Conservation (phyloP, 2,888 invertebrate genomes). For the Caenorhabditis sinica region DNA sequence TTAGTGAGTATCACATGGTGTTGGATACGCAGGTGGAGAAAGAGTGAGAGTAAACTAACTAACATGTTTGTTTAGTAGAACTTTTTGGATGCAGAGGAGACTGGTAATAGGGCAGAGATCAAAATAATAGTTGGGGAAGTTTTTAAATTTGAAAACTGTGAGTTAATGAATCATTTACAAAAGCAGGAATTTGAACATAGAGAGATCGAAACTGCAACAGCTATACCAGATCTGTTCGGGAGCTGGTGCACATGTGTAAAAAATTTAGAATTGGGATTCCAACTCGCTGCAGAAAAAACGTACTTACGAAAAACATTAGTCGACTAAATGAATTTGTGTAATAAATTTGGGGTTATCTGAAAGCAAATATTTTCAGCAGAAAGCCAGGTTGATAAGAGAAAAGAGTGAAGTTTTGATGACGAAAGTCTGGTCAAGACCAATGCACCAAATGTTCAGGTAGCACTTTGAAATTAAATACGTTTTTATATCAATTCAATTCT, state of each 20-base stretch:
- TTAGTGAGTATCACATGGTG: slow-evolving; percentile 17
- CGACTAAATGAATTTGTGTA: too few species aligned
- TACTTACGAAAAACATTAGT: slow-evolving; percentile 2
- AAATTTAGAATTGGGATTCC: too few species aligned
- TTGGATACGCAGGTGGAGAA: slow-evolving; percentile 4
- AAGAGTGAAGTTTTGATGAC: slow-evolving; percentile 13
- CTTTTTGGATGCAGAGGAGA: background rate
- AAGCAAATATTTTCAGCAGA: background rate
- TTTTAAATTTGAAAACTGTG: background rate
- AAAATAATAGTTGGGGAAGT: background rate
- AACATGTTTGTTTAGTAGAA: slow-evolving; percentile 4
- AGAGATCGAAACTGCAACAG: too few species aligned
- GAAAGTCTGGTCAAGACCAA: background rate
- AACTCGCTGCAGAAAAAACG: too few species aligned
- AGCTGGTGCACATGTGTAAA: too few species aligned
- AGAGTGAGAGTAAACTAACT: background rate
- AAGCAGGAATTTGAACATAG: too few species aligned
- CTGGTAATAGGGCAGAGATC: background rate
- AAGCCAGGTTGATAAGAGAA: background rate
- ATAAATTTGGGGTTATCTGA: background rate
- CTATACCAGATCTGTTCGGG: too few species aligned
- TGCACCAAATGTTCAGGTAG: slow-evolving; percentile 2
- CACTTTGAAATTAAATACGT: too few species aligned
- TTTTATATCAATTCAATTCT: too few species aligned
- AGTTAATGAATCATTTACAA: too few species aligned